phyloP scores from a whole-genome alignment of 2,797 vertebrate species.

The Urophycis tenuis region DNA sequence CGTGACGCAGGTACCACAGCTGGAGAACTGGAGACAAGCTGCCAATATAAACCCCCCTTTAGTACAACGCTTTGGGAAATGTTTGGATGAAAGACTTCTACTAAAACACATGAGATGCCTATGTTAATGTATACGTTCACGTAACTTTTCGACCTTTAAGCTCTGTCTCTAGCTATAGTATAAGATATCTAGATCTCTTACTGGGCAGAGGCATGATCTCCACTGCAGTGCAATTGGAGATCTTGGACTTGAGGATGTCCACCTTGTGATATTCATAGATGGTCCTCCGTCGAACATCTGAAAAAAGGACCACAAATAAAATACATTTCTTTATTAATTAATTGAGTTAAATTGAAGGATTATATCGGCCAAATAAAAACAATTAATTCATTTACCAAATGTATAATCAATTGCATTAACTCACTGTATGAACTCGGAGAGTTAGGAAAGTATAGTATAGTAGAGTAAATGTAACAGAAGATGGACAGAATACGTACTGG shows the following conservation, averaged over 20 bases:
- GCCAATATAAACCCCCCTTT: constrained; percentile 4
- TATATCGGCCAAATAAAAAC: not conserved
- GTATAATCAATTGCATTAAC: not conserved
- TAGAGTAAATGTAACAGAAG: no score
- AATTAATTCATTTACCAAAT: not conserved
- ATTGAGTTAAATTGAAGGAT: no score
- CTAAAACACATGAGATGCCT: no score
- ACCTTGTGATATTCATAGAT: constrained; percentile 96
- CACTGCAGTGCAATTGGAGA: constrained; percentile 79
- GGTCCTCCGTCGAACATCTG: constrained; percentile 90
- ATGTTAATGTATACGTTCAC: no score
- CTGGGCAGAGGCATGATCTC: constrained; percentile 91
- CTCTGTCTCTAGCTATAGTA: not conserved
- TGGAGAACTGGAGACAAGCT: constrained; percentile 93
- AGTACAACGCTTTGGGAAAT: not conserved
- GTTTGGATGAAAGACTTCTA: not conserved
- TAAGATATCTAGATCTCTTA: constrained; percentile 56
- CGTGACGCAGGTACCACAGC: constrained; percentile 81
- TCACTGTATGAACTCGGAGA: not conserved
- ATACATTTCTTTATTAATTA: no score
- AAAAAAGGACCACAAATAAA: not conserved
- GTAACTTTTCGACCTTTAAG: not conserved
- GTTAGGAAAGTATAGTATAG: not conserved
- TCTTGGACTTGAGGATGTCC: constrained; percentile 85
- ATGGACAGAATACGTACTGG: constrained; percentile 56